A percentile compares a stretch with the other conserved stretches of the same genome.
These are phyloP conservation scores for Caloenas nicobarica DNA, from an alignment of 2,113 vertebrate species.

Conservation along the genomic window DNA sequence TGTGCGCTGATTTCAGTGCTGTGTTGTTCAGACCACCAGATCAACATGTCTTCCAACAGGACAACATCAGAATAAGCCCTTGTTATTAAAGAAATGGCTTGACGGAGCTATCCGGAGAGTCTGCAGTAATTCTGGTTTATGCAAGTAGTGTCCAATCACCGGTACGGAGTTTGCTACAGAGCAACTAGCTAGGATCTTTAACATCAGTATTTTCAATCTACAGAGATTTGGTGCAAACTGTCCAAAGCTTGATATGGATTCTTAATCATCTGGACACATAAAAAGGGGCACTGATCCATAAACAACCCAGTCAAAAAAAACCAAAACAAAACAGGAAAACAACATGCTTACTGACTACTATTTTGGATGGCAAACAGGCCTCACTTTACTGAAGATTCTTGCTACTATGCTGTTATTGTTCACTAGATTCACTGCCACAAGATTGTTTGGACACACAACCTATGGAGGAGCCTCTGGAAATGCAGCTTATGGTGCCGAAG, in stretches of 20 bases:
- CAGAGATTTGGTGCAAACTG: neutral
- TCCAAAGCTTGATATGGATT: neutral
- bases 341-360: neutral
- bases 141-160: neutral
- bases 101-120: neutral
- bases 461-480: neutral
- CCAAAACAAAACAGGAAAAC: neutral
- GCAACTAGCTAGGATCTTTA: neutral
- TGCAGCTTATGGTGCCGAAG: neutral
- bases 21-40: neutral
- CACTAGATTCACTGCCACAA: neutral
- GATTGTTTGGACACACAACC: neutral
- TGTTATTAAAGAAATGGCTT: neutral
- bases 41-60: neutral
- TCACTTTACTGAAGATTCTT: neutral
- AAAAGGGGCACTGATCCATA: neutral
- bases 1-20: neutral
- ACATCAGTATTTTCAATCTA: neutral
- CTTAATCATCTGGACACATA: neutral
- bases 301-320: neutral
- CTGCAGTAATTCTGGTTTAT: neutral
- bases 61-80: neutral
- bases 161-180: neutral
- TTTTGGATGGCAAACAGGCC: neutral
- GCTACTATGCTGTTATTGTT: neutral